Evolutionary conservation across 2,888 invertebrate species (phyloP).

Genomic region (Elysia crispata): DNA sequence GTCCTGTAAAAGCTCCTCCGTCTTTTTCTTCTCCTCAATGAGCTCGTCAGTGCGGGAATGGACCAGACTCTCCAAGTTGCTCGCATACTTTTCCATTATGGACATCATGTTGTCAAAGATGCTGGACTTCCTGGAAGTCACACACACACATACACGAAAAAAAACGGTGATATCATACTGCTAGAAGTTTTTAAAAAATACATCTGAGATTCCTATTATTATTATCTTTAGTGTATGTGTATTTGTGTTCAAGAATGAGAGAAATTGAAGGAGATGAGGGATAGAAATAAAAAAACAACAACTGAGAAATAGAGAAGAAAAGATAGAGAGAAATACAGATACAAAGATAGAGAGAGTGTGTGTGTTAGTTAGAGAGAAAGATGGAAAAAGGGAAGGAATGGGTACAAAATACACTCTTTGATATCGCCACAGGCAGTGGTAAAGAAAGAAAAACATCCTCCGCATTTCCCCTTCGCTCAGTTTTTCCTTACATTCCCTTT

Average conservation of each 20-base stretch:
- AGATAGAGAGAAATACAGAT: not conserved
- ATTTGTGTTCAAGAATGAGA: not conserved
- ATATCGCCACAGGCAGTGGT: no score
- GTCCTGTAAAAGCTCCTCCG: conserved; percentile 87
- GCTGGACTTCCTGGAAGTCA: conserved; percentile 89
- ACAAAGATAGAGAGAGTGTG: not conserved
- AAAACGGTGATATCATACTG: no score
- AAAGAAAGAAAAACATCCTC: no score
- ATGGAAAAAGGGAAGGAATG: no score
- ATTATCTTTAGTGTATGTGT: no score
- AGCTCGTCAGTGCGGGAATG: conserved; percentile 95
- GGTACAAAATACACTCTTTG: no score
- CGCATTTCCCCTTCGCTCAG: no score
- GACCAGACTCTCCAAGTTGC: conserved; percentile 94
- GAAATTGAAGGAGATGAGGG: no score
- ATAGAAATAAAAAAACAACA: not conserved
- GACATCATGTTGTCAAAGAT: conserved; percentile 99
- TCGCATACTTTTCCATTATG: conserved; percentile 98
- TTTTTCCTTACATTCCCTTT: conserved; percentile 85
- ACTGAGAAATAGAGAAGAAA: not conserved
- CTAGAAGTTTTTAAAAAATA: no score
- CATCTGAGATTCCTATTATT: no score
- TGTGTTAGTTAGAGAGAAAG: no score
- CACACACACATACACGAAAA: no score
- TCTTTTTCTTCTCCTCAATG: conserved; percentile 97